Evolutionary conservation across 2,888 invertebrate genomes (phyloP).

Genomic region (Macrosoma leucophasiata): DNA sequence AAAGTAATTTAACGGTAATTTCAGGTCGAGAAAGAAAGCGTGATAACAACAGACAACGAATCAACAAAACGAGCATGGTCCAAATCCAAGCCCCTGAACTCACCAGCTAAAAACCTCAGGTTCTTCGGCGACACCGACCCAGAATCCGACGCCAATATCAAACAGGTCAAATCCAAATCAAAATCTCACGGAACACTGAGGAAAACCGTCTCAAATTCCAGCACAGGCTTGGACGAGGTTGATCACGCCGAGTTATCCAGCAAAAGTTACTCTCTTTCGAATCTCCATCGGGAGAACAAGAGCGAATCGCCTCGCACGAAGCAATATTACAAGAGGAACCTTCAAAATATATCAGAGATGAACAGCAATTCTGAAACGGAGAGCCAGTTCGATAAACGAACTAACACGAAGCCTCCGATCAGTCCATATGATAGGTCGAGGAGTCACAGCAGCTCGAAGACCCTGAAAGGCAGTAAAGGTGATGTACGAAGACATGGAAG

Average conservation of each 20-base stretch:
- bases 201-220: slow-evolving; percentile 64
- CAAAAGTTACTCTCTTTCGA: slow-evolving; percentile 64
- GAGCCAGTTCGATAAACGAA: slow-evolving; percentile 48
- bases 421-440: slow-evolving; percentile 62
- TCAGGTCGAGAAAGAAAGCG: slow-evolving; percentile 65
- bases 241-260: slow-evolving; percentile 52
- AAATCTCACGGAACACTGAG: slow-evolving; percentile 49
- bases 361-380: slow-evolving; percentile 63
- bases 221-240: slow-evolving; percentile 59
- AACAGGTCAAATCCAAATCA: slow-evolving; percentile 44
- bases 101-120: slow-evolving; percentile 81
- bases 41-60: slow-evolving; percentile 76
- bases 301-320: slow-evolving; percentile 49
- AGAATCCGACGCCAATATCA: slow-evolving; percentile 79
- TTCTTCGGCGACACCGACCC: slow-evolving; percentile 91
- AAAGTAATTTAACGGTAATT: slow-evolving; percentile 6
- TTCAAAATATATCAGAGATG: slow-evolving; percentile 76
- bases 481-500: slow-evolving; percentile 39
- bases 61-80: slow-evolving; percentile 53
- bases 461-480: slow-evolving; percentile 44
- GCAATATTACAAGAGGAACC: slow-evolving; percentile 61
- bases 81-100: slow-evolving; percentile 48
- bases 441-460: slow-evolving; percentile 68
- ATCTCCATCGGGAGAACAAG: slow-evolving; percentile 51
- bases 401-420: slow-evolving; percentile 55